Base-by-base conservation (phyloP, 2,888 invertebrate species). In the Pristionchus maxplancki region DNA sequence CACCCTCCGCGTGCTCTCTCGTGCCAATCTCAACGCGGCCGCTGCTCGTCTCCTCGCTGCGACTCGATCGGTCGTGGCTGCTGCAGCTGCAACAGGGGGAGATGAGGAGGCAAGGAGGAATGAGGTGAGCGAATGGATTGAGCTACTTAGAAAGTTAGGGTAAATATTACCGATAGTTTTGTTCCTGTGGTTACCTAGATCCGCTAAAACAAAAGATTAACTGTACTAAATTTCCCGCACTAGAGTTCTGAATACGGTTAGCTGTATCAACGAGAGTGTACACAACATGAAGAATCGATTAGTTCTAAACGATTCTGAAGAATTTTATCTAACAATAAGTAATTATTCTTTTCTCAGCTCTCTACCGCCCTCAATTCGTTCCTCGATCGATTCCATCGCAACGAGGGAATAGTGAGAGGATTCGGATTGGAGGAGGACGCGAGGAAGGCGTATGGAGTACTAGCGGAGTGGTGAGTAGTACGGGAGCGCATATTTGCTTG, bases 1-100 rank as follows among this genome's bases (percentile, higher is more conserved):
- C 31, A 13, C 62, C 20, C 67, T 87, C 24, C 86, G 86, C 15
- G 86, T 87, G 8, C 17, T 87, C 67, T 67, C 86, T 71, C 67
- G 86, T 50, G 67, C 86, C 24, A 87, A 87, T 71, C 71, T 87
- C 48, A 87, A 87, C 71, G 34, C 71, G 9, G 50, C 86, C n/a
- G 67, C 86, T 34, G 67, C 86, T 20, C 67, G 71, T 24, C 71
- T 87, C 15, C 44, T 78, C 11, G 78, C 78, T 28, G 78, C 78
- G 6, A 64, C 64, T 0, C 8, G 85, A 9, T 28, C 64, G 40
- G 58, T 37, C 44, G 44, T 15, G 48, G 78, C 28, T 28, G 37
- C 34, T 15, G 67, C 86, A 20, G 71, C 71, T 67, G 31, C 48
- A 17, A 28, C 20, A 28, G 50, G 15, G 50, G 86, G 2, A 40